Conservation (phyloP, 2,888 invertebrate species). For the Amphiduros pacificus region DNA sequence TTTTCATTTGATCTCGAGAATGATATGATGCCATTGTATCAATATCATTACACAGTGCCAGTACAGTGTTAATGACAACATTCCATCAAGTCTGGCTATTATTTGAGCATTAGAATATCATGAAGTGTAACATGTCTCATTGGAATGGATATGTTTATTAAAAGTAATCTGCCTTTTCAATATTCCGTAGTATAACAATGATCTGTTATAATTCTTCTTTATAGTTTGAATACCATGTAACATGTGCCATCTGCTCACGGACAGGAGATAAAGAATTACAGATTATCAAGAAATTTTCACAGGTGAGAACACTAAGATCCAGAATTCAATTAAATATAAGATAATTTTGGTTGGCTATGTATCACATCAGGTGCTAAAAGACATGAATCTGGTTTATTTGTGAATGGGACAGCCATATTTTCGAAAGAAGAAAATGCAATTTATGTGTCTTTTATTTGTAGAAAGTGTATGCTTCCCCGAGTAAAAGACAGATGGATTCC, state of each 20-base stretch:
- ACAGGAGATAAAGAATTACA: slow-evolving; percentile 97
- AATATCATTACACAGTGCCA: too few relatives aligned
- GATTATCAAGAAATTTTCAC: slow-evolving; percentile 87
- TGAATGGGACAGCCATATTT: too few relatives aligned
- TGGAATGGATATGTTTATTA: background rate
- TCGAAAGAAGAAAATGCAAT: background rate
- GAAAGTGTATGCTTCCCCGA: slow-evolving; percentile 95
- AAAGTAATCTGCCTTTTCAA: too few relatives aligned
- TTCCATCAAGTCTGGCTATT: too few relatives aligned
- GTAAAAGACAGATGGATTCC: slow-evolving; percentile 93
- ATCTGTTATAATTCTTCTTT: slow-evolving; percentile 34
- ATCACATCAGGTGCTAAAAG: too few relatives aligned
- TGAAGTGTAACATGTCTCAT: too few relatives aligned
- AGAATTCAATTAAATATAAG: background rate
- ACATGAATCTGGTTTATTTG: too few relatives aligned
- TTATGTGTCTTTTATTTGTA: slow-evolving; percentile 43
- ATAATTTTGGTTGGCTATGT: background rate
- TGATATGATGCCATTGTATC: too few relatives aligned
- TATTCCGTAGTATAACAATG: too few relatives aligned
- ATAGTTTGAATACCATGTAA: slow-evolving; percentile 91
- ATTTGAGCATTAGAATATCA: too few relatives aligned
- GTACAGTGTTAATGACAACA: too few relatives aligned
- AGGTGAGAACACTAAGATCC: slow-evolving; percentile 63
- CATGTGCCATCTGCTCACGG: slow-evolving; percentile 95
- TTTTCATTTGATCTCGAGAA: too few relatives aligned